Conservation (phyloP, 2,797 vertebrate species). For the Argentina silus region DNA sequence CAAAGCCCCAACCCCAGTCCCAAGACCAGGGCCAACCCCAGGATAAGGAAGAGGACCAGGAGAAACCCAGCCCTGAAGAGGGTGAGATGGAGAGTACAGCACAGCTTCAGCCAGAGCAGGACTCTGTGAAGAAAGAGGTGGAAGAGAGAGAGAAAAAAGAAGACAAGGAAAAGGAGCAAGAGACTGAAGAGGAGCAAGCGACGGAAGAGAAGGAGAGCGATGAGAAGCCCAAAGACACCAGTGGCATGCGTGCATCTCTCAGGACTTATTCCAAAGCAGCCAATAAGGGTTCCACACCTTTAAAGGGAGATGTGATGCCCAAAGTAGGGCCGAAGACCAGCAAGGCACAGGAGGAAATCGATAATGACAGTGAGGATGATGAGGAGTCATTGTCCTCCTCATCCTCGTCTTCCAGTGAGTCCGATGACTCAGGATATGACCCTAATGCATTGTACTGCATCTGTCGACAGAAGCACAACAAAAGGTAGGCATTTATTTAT, state of each 20-base stretch:
- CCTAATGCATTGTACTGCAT: conserved; percentile 95
- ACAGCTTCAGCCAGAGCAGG: conserved; percentile 57
- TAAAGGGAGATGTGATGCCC: conserved; percentile 67
- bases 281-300: conserved; percentile 48
- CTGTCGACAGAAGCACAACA: conserved; percentile 97
- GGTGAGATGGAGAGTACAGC: conserved; percentile 10
- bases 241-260: conserved; percentile 59
- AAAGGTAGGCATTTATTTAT: conserved; percentile 81
- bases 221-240: conserved; percentile 47
- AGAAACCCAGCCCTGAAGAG: conserved; percentile 60
- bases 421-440: conserved; percentile 91
- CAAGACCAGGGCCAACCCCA: conserved; percentile 13
- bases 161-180: conserved; percentile 59
- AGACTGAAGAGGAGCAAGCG: conserved; percentile 30
- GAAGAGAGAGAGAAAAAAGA: conserved; percentile 15
- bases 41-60: conserved; percentile 38
- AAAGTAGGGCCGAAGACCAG: conserved; percentile 42
- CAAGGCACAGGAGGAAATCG: conserved; percentile 51
- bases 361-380: conserved; percentile 48
- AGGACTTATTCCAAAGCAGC: conserved; percentile 70
- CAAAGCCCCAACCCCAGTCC: conserved; percentile 15
- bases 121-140: conserved; percentile 64
- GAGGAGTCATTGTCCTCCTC: conserved; percentile 50
- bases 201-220: conserved; percentile 64
- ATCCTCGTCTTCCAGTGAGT: conserved; percentile 78